Base-by-base conservation (phyloP, 2,888 invertebrate genomes). In the Chrysolina haemoptera region DNA sequence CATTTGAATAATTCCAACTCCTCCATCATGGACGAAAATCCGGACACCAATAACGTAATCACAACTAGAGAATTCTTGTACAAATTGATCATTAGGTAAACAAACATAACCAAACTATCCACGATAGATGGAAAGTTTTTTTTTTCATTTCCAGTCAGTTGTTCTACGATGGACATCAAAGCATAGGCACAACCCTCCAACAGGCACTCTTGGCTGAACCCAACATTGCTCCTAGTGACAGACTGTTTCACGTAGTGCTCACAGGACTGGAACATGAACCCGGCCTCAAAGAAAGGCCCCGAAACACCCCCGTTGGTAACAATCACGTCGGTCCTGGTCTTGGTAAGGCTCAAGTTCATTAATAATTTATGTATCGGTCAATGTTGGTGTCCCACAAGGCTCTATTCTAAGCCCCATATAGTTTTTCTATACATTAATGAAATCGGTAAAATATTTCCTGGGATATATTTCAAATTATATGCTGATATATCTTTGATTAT, bases 101-200 rank as follows among this genome's bases (percentile, higher is more conserved):
- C 27, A 68, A 65, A 20, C 48, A 35, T 59, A 74, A 75, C 70
- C 53, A 16, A 65, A 20, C 18, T 12, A 43, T 59, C 35, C 9
- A 6, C 4, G 35, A 35, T 8, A 35, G 5, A 27, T 27, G 1
- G 27, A 27, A 3, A 27, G 35, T 8, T 6, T 35, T 35, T 35
- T 35, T 4, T 35, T 6, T 35, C 35, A 75, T 78, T 76, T 91
- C 46, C 87, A 99, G 99, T 84, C 99, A 99, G 88, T 89, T 99
- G 68, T 97, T 96, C 88, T 99, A 99, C 85, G 99, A 99, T 92
- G 99, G 99, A 0, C 94, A 97, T 87, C 97, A 98, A 86, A 93
- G 94, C n/a, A 90, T 98, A 66, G 99, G 98, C 0, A 93, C 96
- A 0, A 94, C 93, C 66, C 88, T 99, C 72, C 94, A 97, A 0